Evolutionary conservation across 2,113 vertebrate species (phyloP).

Genomic region (Ptyas mucosa): DNA sequence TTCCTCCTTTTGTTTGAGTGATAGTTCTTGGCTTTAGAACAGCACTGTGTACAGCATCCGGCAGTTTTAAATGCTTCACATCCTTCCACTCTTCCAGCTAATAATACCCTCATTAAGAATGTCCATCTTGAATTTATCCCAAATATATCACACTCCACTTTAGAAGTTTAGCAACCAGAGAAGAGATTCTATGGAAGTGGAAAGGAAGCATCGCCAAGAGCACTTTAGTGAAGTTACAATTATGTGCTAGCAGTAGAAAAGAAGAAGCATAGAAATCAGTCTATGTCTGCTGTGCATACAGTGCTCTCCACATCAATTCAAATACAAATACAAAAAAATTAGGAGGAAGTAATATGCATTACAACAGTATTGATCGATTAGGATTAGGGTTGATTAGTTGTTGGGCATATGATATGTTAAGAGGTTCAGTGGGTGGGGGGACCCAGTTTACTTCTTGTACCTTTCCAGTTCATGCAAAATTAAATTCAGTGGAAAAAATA

Average conservation of each 20-base stretch:
- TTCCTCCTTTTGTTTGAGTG: not conserved
- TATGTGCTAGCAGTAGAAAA: not conserved
- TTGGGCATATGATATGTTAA: not conserved
- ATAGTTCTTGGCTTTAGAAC: not conserved
- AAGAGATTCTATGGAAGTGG: not conserved
- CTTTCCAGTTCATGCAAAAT: not conserved
- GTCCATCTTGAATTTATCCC: not conserved
- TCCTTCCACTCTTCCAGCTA: not conserved
- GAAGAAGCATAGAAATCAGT: not conserved
- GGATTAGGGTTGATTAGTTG: not conserved
- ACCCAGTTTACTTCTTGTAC: not conserved
- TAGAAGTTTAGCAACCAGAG: not conserved
- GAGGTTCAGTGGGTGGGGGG: not conserved
- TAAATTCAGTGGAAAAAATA: not conserved
- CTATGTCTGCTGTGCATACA: not conserved
- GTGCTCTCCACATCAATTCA: not conserved
- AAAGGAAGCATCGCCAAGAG: not conserved
- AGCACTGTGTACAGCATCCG: not conserved
- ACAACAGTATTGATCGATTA: not conserved
- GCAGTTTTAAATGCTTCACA: not conserved
- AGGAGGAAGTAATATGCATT: not conserved
- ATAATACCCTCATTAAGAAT: constrained; percentile 15
- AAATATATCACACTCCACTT: not conserved
- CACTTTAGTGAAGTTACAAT: not conserved
- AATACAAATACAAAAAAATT: not conserved